Evolutionary conservation across 2,888 invertebrate genomes (phyloP), one percentile per base, ranked within the genome.

Genomic region (Horisme vitalbata): DNA sequence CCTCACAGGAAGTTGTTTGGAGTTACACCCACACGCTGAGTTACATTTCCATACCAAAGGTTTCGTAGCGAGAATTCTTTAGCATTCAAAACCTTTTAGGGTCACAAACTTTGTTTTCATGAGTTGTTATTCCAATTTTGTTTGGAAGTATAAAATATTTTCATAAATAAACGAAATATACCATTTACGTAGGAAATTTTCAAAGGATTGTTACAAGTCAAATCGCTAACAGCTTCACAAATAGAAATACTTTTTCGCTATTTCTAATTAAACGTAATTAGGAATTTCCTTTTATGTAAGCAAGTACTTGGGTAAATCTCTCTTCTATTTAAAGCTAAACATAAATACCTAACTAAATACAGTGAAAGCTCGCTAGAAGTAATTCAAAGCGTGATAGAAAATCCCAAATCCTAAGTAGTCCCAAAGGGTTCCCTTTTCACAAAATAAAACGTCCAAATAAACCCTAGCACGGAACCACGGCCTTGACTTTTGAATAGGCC

Each of bases 1-100:
- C 37, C 9, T 14, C 30, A 11, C 32, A n/a, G 34, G 28, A 45
- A 45, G 18, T 37, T 37, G 18, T 30, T 24, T 13, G 5, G 28
- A 24, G n/a, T 32, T 15, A n/a, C 36, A 3, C 36, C 28, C 15
- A 38, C 33, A 37, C 32, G 32, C 12, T 32, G 21, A 33, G 28
- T 38, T 33, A 45, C 38, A 49, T 49, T 44, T 44, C 34, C 48
- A 49, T 49, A 35, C 34, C 35, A 44, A 49, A 44, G 49, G 34
- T 36, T 39, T 28, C 12, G 21, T 27, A 12, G 31, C 20, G 27
- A 35, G 31, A 37, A 31, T 44, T 44, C 39, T 49, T 43, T 20
- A 30, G 44, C 44, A 39, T 44, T 27, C 49, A 32, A 35, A 44
- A 39, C 49, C 44, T 44, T 49, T 45, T 39, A 49, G 32, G 49